These are phyloP conservation scores for Rhysida immarginata DNA, from an alignment of 1,140 invertebrate genomes.

Conservation along the genomic window DNA sequence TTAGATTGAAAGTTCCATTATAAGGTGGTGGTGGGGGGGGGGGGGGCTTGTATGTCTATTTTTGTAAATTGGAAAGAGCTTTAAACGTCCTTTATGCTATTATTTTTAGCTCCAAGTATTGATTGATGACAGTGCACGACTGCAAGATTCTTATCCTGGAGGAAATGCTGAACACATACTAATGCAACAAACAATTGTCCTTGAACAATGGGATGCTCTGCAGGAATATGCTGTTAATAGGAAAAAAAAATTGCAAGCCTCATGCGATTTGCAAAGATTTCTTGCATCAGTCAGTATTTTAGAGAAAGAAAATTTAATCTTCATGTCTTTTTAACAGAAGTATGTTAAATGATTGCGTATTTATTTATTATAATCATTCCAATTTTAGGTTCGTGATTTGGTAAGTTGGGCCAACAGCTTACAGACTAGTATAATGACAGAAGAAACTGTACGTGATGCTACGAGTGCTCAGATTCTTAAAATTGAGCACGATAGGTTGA, in stretches of 20 bases:
- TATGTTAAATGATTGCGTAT: too few relatives aligned
- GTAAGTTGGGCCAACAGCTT: slow-evolving; percentile 72
- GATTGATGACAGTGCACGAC: slow-evolving; percentile 73
- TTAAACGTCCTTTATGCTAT: too few relatives aligned
- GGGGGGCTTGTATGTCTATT: too few relatives aligned
- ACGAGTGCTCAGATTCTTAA: slow-evolving; percentile 72
- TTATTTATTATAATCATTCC: too few relatives aligned
- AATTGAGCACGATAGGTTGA: slow-evolving; percentile 76
- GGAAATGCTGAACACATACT: slow-evolving; percentile 78
- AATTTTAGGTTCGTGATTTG: slow-evolving; percentile 70
- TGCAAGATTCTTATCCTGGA: slow-evolving; percentile 79
- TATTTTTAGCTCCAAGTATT: slow-evolving; percentile 49
- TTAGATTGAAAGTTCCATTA: too few relatives aligned
- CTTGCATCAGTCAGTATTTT: slow-evolving; percentile 41
- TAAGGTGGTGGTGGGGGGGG: too few relatives aligned
- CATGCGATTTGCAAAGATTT: slow-evolving; percentile 79
- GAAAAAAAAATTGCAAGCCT: slow-evolving; percentile 63
- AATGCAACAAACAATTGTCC: slow-evolving; percentile 64
- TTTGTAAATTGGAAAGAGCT: too few relatives aligned
- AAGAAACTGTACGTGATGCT: slow-evolving; percentile 70
- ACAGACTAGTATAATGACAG: slow-evolving; percentile 57
- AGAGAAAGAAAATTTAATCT: too few relatives aligned
- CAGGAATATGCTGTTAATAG: slow-evolving; percentile 63
- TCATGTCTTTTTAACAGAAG: too few relatives aligned
- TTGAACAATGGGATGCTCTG: slow-evolving; percentile 72